Evolutionary conservation across 2,797 vertebrate genomes (phyloP).

Genomic region (Crocodylus rhombifer): DNA sequence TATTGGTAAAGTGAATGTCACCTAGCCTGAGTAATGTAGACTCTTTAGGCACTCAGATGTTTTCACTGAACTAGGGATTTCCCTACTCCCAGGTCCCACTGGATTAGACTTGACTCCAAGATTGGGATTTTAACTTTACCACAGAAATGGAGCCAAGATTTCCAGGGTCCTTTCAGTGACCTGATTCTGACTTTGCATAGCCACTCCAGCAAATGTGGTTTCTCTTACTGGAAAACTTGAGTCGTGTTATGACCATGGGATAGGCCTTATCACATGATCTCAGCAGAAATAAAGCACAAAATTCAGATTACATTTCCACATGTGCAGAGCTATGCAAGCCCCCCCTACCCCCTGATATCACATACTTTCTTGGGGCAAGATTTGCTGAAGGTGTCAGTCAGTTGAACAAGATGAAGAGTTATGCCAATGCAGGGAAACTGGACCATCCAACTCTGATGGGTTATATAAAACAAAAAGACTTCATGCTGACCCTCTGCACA

Average conservation of each 20-base stretch:
- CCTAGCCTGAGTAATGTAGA: neutral
- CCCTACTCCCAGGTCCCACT: neutral
- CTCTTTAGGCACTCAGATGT: neutral
- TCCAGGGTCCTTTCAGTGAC: neutral
- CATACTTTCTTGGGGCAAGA: rapidly evolving
- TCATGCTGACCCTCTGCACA: neutral
- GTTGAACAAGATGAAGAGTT: neutral
- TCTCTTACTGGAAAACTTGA: neutral
- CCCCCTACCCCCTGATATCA: too few species aligned
- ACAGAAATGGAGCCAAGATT: neutral
- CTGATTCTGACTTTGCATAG: neutral
- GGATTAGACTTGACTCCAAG: neutral
- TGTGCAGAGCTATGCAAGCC: neutral
- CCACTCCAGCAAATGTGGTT: neutral
- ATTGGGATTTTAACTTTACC: neutral
- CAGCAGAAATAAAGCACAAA: neutral
- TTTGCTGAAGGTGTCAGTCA: neutral
- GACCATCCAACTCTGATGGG: neutral
- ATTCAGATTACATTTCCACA: neutral
- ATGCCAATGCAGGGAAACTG: neutral
- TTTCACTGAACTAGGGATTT: neutral
- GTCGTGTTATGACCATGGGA: neutral
- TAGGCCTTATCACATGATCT: neutral
- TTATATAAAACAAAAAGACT: neutral
- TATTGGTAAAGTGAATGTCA: neutral